These are phyloP conservation scores for Crotalus helleri DNA, from an alignment of 2,113 vertebrate species.

Conservation along the genomic window DNA sequence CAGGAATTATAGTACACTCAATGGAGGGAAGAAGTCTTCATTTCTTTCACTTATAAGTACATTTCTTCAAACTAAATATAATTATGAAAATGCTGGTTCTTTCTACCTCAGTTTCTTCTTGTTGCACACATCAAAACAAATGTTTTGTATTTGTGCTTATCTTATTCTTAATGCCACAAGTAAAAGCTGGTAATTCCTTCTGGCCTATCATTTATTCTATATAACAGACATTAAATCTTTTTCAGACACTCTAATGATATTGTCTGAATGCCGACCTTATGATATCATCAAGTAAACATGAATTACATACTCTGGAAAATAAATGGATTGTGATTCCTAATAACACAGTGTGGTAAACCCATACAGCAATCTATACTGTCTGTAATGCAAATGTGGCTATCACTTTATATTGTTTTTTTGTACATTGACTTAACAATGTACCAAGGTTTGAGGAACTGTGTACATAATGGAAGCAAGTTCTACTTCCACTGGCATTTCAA, in stretches of 20 bases:
- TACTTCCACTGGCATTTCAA: constrained; percentile 6
- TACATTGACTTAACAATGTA: not conserved
- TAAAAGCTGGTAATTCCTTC: not conserved
- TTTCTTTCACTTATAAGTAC: constrained; percentile 4
- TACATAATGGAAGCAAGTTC: not conserved
- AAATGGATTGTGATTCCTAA: not conserved
- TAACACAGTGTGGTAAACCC: not conserved
- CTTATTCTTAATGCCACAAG: not conserved
- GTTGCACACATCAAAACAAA: not conserved
- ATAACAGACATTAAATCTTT: not conserved
- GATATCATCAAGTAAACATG: not conserved
- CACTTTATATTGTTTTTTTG: not conserved
- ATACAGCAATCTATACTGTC: not conserved
- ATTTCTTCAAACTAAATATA: constrained; percentile 6
- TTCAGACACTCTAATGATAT: not conserved
- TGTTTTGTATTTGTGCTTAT: not conserved
- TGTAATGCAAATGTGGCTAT: not conserved
- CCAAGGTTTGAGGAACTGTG: fast-evolving
- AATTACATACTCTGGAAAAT: not conserved
- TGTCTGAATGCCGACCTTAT: not conserved
- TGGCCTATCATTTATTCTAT: constrained; percentile 6
- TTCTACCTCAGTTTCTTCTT: not conserved
- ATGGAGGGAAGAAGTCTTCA: not conserved
- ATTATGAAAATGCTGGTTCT: not conserved
- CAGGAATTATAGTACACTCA: not conserved